Evolutionary conservation across 2,797 vertebrate genomes (phyloP), one percentile per base, ranked within the genome.

Genomic region (Gorsachius magnificus): DNA sequence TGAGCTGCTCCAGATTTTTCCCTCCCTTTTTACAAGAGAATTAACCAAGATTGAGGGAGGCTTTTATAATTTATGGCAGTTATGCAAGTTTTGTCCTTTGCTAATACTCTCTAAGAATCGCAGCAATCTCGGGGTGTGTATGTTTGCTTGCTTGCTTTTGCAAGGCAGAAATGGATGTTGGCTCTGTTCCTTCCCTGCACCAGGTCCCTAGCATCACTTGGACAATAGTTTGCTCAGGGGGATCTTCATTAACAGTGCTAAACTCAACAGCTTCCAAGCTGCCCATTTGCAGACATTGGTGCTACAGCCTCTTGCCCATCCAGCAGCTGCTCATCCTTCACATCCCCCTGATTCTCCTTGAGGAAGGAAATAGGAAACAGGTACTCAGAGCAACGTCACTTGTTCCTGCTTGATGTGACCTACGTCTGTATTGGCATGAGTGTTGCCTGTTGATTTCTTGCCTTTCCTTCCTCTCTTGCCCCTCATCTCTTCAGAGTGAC

Each of bases 21-120:
- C 94, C 94, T 95, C 89, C 92, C 95, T 93, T 96, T 95, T 85
- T 87, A 82, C 71, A 93, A 75, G 93, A 78, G 90, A 96, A 94
- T 97, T 97, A 96, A 93, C 94, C 45, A 92, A 93, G 94, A 95
- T 89, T 93, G 92, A 96, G 86, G 94, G 94, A 95, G 88, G 78
- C 81, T 95, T 95, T 94, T 91, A 89, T 91, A 94, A 96, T 96
- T 95, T 95, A 96, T 95, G 90, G 79, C 93, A 93, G 93, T 91
- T 93, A 70, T 78, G 81, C 68, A 91, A 87, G 94, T 93, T 95
- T 95, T 95, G 95, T 94, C 90, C 93, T 95, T 83, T 69, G 66
- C 60, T 87, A 80, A 68, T 83, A 61, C 20, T 83, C 81, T 77
- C 31, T 41, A 83, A 94, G 72, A 78, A 68, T 83, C 33, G 2